phyloP scores from a whole-genome alignment of 35 echinoderm and acorn worm species.

The Nesometra sesokonis region DNA sequence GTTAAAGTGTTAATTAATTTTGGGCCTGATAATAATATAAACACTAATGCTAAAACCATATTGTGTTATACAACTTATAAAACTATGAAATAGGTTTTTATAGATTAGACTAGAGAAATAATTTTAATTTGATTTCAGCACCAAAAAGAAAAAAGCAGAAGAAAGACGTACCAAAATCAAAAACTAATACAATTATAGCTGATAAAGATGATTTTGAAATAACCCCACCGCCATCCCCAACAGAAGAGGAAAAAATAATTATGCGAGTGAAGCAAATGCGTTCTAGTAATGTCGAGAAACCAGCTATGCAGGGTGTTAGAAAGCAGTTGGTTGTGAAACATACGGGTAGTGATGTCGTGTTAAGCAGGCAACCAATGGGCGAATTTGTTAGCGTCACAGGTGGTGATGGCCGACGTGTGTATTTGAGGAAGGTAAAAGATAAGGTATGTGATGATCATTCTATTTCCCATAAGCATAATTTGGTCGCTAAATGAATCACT shows the following conservation, averaged over 20 bases:
- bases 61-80: too few relatives aligned
- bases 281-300: not conserved
- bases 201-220: slow-evolving; percentile 45
- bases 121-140: not conserved
- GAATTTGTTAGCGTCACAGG: slow-evolving; percentile 54
- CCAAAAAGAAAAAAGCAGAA: not conserved
- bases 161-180: not conserved
- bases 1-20: too few relatives aligned
- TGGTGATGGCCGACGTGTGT: slow-evolving; percentile 55
- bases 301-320: not conserved
- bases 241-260: slow-evolving; percentile 39
- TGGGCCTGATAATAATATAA: too few relatives aligned
- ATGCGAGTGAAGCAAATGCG: slow-evolving; percentile 20
- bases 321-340: not conserved
- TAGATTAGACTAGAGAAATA: not conserved
- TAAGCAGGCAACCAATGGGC: slow-evolving; percentile 62
- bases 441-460: not conserved
- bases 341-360: not conserved
- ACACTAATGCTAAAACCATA: too few relatives aligned
- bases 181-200: not conserved
- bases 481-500: too few relatives aligned
- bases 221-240: slow-evolving; percentile 74
- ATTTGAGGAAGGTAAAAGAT: slow-evolving; percentile 58
- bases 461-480: too few relatives aligned
- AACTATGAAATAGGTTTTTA: too few relatives aligned